A percentile compares a stretch with the other conserved stretches of the same genome.
Conservation (phyloP, 2,797 vertebrate species). For the Paedocypris micromegethes region DNA sequence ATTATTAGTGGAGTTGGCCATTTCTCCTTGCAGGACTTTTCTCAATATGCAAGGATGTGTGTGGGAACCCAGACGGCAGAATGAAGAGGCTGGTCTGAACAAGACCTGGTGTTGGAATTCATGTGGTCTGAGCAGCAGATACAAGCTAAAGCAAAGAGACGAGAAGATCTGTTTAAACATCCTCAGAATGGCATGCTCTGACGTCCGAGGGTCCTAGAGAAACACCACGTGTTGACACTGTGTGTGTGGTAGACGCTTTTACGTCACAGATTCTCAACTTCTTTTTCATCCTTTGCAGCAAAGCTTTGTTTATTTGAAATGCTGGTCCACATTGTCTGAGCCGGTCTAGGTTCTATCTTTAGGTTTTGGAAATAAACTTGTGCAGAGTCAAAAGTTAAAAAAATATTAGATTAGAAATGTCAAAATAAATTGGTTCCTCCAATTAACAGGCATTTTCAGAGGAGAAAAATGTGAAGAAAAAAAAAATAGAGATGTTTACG, state of each 20-base stretch:
- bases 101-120: conserved; percentile 38
- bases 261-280: conserved; percentile 52
- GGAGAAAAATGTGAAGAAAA: too few species aligned
- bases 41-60: too few species aligned
- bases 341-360: conserved; percentile 42
- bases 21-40: neutral
- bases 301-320: conserved; percentile 51
- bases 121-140: conserved; percentile 35
- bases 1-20: conserved; percentile 17
- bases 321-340: conserved; percentile 51
- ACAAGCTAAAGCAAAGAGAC: conserved; percentile 40
- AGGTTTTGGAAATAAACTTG: neutral
- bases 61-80: conserved; percentile 4
- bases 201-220: conserved; percentile 42
- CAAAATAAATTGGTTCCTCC: too few species aligned
- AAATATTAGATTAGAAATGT: neutral
- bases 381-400: neutral
- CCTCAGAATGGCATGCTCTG: conserved; percentile 39
- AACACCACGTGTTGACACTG: conserved; percentile 56
- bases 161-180: conserved; percentile 49
- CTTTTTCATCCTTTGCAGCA: conserved; percentile 32
- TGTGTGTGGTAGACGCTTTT: conserved; percentile 48
- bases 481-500: neutral
- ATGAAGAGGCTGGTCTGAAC: conserved; percentile 18
- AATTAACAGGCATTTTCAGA: too few species aligned